Base-by-base conservation (phyloP, 2,113 vertebrate genomes). In the Formicarius rufipectus region DNA sequence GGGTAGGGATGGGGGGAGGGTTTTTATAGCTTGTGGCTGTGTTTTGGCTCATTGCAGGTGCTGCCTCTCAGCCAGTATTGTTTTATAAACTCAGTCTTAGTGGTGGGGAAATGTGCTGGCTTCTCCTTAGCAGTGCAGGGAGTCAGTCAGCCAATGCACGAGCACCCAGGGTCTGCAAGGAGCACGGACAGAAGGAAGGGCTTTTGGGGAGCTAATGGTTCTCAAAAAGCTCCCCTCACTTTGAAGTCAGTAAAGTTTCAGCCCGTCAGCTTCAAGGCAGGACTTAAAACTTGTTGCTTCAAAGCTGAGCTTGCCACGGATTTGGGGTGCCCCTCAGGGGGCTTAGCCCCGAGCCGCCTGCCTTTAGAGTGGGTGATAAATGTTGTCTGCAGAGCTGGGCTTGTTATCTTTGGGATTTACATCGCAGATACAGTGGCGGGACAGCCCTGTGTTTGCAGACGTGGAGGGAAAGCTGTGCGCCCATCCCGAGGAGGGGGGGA, bases 371-470 rank as follows among this genome's bases (percentile, higher is more conserved):
- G n/a, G n/a, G 79, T 92, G 95, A 94, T 97, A 97, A 94, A 95
- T 58, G 90, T 30, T 78, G 95, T 96, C 96, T 96, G 96, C 37
- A 60, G 84, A 79, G 56, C 85, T 28, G 78, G 73, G 10, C 60
- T 95, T 91, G 93, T 97, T 97, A 90, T 95, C 93, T 97, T 87
- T 77, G 72, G 82, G 79, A 92, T 95, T 97, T 96, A 80, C 91
- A 84, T 75, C 3, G 58, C 71, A 91, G 95, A 93, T 92, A 53
- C 3, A 14, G 80, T 53, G 85, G 63, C 8, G 23, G 83, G 91
- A 87, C 45, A 4, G 78, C 21, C 19, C 45, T 17, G 72, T 74
- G 81, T 87, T 87, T 89, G 95, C 56, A 74, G 94, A 53, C 31
- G 45, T 22, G n/a, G 47, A 78, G 81, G 69, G 71, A 60, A 79